Evolutionary conservation across 1,140 invertebrate genomes (phyloP), one percentile per base, ranked within the genome.

Genomic region (Dinoponera quadriceps): DNA sequence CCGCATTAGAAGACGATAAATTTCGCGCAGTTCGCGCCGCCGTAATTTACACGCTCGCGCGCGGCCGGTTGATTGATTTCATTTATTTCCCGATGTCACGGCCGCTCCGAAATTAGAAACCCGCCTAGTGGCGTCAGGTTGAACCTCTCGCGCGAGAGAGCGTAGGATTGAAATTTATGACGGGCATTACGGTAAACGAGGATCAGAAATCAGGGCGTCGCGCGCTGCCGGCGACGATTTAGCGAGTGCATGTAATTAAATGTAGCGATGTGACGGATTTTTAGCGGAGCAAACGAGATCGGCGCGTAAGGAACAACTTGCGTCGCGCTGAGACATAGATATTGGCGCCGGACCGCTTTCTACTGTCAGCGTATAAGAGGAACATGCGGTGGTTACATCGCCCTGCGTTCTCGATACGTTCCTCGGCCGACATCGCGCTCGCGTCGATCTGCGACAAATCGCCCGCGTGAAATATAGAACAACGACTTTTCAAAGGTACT

Each of bases 61-160:
- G 62, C 68, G 20, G 14, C 33, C 48, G 49, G 27, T 83, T 78
- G 72, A 85, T 72, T 84, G 63, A 78, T 78, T 69, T 78, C 63
- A 57, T 69, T 78, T 69, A 78, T 78, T 81, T 72, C 27, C 1
- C 29, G 29, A 72, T 33, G 69, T 65, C 48, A 49, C 49, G 20
- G 22, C n/a, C 38, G 16, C 55, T 57, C 62, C 29, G 25, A 80
- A 57, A 85, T 85, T 69, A 80, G 54, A 84, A 66, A 14, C 59
- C 57, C n/a, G 22, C 9, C 63, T 48, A 9, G 13, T 3, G 0
- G 20, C 16, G 33, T 78, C 27, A 29, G 33, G 16, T 55, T 5
- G 20, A 51, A 16, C 4, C 9, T 9, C 22, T 20, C 27, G 22
- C 29, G 29, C 33, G 63, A n/a, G n/a, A n/a, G n/a, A n/a, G n/a